Evolutionary conservation across 2,113 vertebrate species (phyloP), one percentile per base, ranked within the genome.

Genomic region (Chaetura pelagica): DNA sequence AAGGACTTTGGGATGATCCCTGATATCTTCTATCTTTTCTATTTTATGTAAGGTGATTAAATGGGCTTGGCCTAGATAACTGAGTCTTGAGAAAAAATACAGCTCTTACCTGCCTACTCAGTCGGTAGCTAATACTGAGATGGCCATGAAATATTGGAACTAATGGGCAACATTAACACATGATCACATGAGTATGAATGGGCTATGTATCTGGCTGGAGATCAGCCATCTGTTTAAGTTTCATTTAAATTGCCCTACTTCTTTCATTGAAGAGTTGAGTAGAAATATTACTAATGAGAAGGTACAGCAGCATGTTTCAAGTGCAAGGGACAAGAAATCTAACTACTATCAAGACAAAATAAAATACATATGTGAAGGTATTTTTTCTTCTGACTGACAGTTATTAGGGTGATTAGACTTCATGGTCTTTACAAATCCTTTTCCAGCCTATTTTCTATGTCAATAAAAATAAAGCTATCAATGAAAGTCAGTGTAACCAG

Each of bases 141-240:
- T 6, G 9, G 10, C 38, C 14, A 72, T 12, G 15, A 2, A 4
- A 2, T 24, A 10, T 12, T 75, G 35, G 38, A 86, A 18, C 1
- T 86, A 22, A 40, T 19, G 27, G 14, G 27, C 13, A 24, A 18
- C 0, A 0, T 55, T 57, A 61, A 35, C 10, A 16, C 34, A 30
- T 8, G 19, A 61, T 30, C 22, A 23, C 29, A n/a, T 8, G 8
- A 23, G 12, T 40, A 24, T 51, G 38, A n/a, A 20, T 5, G 30
- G 29, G 19, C 38, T 29, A n/a, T 5, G 17, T 19, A 10, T 55
- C 86, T 26, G 24, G 4, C 22, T 20, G 24, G 44, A 46, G 24
- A 77, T 59, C 16, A 90, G 48, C 35, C 42, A 72, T 3, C 7
- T 52, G 26, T n/a, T n/a, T 4, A 84, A 52, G 4, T n/a, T 84